Conservation (phyloP, 2,113 vertebrate species). For the Eretmochelys imbricata region DNA sequence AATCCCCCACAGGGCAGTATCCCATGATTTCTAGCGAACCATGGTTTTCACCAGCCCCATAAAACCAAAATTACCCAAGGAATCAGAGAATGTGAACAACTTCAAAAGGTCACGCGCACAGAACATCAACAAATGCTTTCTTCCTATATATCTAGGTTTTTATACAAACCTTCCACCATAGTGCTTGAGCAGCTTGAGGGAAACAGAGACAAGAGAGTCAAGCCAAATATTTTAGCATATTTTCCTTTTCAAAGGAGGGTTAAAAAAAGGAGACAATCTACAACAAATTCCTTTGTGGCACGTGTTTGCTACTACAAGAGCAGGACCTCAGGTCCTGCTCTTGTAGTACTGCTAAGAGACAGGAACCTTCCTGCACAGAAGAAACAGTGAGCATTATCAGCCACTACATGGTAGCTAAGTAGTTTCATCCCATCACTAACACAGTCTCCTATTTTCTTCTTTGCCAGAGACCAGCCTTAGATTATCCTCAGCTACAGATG, state of each 20-base stretch:
- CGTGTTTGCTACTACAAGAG: not conserved
- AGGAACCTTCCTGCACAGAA: conserved; percentile 7
- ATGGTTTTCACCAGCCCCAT: not conserved
- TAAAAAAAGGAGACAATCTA: not conserved
- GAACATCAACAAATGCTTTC: not conserved
- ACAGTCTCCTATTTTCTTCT: conserved; percentile 21
- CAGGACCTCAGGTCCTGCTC: not conserved
- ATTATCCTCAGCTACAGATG: conserved; percentile 42
- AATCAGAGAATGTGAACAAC: not conserved
- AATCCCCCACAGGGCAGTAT: not conserved
- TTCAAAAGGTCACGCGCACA: not conserved
- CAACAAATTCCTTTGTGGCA: not conserved
- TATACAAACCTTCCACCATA: not conserved
- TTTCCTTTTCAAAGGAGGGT: not conserved
- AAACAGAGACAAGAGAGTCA: not conserved
- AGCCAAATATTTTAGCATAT: not conserved
- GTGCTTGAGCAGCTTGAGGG: not conserved
- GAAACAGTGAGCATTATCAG: conserved; percentile 27
- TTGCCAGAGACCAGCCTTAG: conserved; percentile 21
- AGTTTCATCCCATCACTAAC: not conserved
- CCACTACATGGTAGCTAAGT: not conserved
- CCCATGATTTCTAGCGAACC: not conserved
- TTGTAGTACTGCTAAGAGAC: conserved; percentile 9
- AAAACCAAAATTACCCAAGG: not conserved
- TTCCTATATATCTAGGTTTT: not conserved